phyloP scores from a whole-genome alignment of 1,140 invertebrate species.

The Pomacea maculata region DNA sequence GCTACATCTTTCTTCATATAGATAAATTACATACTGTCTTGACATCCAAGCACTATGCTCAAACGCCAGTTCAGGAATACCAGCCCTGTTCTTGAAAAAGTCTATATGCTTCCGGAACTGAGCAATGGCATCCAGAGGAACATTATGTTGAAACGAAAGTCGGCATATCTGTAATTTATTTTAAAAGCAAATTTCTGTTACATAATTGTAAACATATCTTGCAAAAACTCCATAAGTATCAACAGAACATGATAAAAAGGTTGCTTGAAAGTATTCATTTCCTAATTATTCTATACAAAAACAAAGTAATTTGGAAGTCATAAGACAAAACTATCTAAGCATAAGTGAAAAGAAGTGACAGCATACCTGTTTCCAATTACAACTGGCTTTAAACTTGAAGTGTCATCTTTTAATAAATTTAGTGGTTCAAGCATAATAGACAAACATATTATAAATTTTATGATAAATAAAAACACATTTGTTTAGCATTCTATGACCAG shows the following conservation, averaged over 20 bases:
- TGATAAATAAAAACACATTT: too few relatives aligned
- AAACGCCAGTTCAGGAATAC: constrained; percentile 82
- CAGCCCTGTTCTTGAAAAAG: constrained; percentile 80
- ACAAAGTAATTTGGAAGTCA: constrained; percentile 14
- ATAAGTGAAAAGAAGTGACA: too few relatives aligned
- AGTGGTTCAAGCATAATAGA: too few relatives aligned
- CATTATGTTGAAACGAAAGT: constrained; percentile 86
- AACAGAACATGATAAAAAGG: too few relatives aligned
- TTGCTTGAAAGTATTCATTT: too few relatives aligned
- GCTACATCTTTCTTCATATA: not conserved
- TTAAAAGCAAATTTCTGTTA: constrained; percentile 13
- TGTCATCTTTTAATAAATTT: too few relatives aligned
- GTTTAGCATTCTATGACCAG: too few relatives aligned
- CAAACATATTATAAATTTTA: too few relatives aligned
- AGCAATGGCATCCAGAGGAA: constrained; percentile 90
- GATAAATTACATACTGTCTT: constrained; percentile 78
- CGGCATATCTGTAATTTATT: constrained; percentile 72
- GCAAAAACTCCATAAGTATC: not conserved
- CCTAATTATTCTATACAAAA: not conserved
- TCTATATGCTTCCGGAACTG: constrained; percentile 93
- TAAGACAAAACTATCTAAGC: too few relatives aligned
- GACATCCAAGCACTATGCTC: constrained; percentile 97
- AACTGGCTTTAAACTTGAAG: too few relatives aligned
- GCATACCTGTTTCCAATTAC: too few relatives aligned
- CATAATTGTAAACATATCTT: not conserved